A percentile compares a stretch with the other conserved stretches of the same genome.
These are phyloP conservation scores for Hemiscyllium ocellatum DNA, from an alignment of 2,113 vertebrate species.

Conservation along the genomic window DNA sequence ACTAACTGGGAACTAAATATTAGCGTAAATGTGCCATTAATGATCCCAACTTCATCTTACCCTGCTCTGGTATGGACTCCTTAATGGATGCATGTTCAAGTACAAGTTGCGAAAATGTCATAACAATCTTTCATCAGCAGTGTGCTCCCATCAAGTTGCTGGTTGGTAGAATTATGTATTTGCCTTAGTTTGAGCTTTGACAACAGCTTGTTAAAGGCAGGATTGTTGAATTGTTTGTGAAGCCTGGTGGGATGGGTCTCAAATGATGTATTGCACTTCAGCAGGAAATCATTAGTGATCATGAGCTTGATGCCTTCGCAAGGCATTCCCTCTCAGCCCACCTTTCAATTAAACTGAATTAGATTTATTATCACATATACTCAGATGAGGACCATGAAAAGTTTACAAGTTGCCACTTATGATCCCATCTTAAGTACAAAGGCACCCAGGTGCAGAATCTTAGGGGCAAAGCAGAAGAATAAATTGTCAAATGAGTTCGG, in stretches of 20 bases:
- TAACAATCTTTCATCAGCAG: background rate
- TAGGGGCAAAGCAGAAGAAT: too few species aligned
- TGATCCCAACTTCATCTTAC: background rate
- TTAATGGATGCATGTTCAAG: background rate
- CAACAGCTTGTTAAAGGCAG: background rate
- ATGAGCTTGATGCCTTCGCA: background rate
- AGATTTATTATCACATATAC: too few species aligned
- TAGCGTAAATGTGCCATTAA: background rate
- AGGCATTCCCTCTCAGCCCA: background rate
- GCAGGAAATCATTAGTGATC: background rate
- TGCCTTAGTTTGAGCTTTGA: background rate
- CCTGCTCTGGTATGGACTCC: background rate
- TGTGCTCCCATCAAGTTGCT: background rate
- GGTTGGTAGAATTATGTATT: background rate
- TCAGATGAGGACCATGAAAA: too few species aligned
- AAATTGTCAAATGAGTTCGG: background rate
- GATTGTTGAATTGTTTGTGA: background rate
- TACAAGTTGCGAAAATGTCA: background rate
- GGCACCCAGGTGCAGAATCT: too few species aligned
- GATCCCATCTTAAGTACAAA: too few species aligned
- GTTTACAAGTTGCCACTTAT: too few species aligned
- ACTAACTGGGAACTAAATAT: background rate
- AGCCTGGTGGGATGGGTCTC: background rate
- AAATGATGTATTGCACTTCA: background rate
- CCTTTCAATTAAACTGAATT: too few species aligned